Evolutionary conservation across 2,888 invertebrate species (phyloP), one percentile per base, ranked within the genome.

Genomic region (Macrophya alboannulata): DNA sequence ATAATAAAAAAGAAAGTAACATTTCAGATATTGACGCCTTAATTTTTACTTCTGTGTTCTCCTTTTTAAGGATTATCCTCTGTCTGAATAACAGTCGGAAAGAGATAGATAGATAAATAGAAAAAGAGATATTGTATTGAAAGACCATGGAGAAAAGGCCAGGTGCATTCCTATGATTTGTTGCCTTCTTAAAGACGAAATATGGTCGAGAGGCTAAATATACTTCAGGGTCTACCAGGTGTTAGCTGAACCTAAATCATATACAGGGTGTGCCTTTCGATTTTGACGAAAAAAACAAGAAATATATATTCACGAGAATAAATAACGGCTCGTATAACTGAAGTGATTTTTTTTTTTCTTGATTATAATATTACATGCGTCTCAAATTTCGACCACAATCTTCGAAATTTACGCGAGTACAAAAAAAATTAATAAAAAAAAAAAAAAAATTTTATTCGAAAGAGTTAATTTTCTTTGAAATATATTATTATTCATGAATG

Each of bases 111-210:
- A 51, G 15, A 51, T 3, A 55, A 6, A 31, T 31, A 17, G 31
- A 51, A 8, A 51, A 2, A 48, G 25, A n/a, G 1, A 10, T 6
- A 51, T 77, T 77, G 17, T 77, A 21, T 37, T 37, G 68, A 68
- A 68, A 37, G 68, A 17, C 12, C 68, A 17, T 68, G 37, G 6
- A 31, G 48, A 31, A n/a, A 55, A 31, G 48, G 31, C 77, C 77
- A 51, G 77, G 77, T 77, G 77, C 77, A 77, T 51, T 77, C 51
- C 51, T 55, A 48, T 37, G 77, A 77, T 77, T 77, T 77, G 48
- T 77, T 77, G 51, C 55, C 77, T 51, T 55, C 37, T 77, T 45
- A 74, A 74, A 74, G 45, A 74, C 74, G 45, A 71, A 37, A 71
- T 37, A 40, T 37, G 71, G 71, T 71, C 37, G 71, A 40, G 17